Base-by-base conservation (phyloP, 1,140 invertebrate species). In the Drosophila athabasca region DNA sequence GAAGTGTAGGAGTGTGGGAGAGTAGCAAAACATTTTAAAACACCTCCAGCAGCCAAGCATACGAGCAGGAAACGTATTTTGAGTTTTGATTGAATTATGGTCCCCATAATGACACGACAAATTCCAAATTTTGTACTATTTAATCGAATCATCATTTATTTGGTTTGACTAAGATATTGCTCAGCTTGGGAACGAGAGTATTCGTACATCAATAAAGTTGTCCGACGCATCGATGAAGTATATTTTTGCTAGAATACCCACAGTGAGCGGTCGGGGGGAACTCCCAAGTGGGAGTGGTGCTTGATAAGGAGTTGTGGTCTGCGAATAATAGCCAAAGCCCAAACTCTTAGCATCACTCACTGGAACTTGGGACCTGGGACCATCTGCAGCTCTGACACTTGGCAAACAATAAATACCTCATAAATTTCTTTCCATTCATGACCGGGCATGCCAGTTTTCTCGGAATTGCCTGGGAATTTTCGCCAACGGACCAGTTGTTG, bases 401-500 rank as follows among this genome's bases (percentile, higher is more conserved):
- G 45, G 17, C 41, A 26, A 26, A 48, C 59, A 64, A 71, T 71
- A 77, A 77, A 77, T 77, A 64, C 49, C 51, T 70, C 15, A 59
- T 74, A 74, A 70, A 65, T 77, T 53, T 59, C 39, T 29, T 8
- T 0, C 11, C 29, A 15, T 15, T 15, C 5, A 9, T 9, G 31
- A 9, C 8, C n/a, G 46, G 39, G 22, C 29, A 41, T 19, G 53
- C 39, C 24, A 48, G 52, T 53, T 68, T 61, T 55, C 54, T 67
- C 54, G 62, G 43, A 66, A 66, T 54, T 39, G 54, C 49, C 11
- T 55, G 61, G 51, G 31, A 66, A 46, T 35, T 49, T 22, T 35
- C 19, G 13, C 13, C 46, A 51, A 46, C 11, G 8, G 35, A n/a
- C 19, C 43, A 9, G 29, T 11, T 26, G 35, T 8, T 31, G 29